A percentile compares a stretch with the other conserved stretches of the same genome.
These are phyloP conservation scores for Liodrosophila aerea DNA, from an alignment of 2,888 invertebrate species.

Conservation along the genomic window DNA sequence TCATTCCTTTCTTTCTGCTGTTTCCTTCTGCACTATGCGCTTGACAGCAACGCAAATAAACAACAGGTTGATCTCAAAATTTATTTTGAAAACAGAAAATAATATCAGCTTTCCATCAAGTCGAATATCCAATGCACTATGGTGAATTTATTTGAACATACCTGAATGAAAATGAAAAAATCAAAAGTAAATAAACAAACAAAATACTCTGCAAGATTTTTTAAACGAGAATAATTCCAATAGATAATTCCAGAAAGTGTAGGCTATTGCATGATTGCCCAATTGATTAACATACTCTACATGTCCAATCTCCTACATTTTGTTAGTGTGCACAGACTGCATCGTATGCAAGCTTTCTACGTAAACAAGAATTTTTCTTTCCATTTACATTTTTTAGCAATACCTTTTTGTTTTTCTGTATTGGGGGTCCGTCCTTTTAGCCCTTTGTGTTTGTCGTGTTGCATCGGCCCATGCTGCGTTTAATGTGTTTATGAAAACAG, in stretches of 20 bases:
- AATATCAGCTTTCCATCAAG: neutral
- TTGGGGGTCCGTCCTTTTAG: constrained; percentile 15
- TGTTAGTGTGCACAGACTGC: constrained; percentile 31
- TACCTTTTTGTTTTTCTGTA: constrained; percentile 19
- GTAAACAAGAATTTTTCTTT: constrained; percentile 39
- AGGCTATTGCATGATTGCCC: too few relatives aligned
- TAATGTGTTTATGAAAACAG: constrained; percentile 59
- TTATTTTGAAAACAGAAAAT: constrained; percentile 44
- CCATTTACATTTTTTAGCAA: constrained; percentile 8
- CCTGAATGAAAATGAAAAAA: too few relatives aligned
- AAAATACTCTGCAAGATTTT: too few relatives aligned
- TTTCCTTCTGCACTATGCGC: constrained; percentile 21
- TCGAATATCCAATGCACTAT: constrained; percentile 21
- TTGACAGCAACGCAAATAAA: constrained; percentile 58
- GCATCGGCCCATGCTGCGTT: constrained; percentile 52
- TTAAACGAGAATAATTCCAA: too few relatives aligned
- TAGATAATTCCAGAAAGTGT: too few relatives aligned
- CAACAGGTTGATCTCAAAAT: constrained; percentile 58
- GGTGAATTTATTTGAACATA: too few relatives aligned
- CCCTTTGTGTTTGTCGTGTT: constrained; percentile 39
- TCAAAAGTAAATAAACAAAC: too few relatives aligned
- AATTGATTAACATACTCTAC: too few relatives aligned
- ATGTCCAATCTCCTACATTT: too few relatives aligned
- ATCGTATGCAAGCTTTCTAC: constrained; percentile 48
- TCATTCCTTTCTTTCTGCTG: neutral